phyloP scores from a whole-genome alignment of 2,888 invertebrate genomes.

The Polylopha cassiicola region DNA sequence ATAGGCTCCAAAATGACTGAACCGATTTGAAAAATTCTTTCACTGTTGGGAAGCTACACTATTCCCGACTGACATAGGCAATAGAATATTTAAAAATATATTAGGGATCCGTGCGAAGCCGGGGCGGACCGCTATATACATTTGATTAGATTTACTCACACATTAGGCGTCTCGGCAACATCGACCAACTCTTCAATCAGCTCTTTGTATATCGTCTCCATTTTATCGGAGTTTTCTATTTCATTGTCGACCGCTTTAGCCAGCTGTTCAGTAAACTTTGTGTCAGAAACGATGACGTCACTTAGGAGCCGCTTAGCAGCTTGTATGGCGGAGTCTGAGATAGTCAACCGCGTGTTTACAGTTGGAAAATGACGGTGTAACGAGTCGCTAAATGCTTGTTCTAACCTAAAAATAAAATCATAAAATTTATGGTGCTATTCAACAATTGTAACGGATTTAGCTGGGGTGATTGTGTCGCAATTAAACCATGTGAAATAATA shows the following conservation, averaged over 20 bases:
- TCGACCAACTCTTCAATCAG: constrained; percentile 76
- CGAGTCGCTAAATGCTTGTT: constrained; percentile 73
- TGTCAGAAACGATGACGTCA: constrained; percentile 45
- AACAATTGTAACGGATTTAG: too few species aligned
- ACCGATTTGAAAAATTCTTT: too few species aligned
- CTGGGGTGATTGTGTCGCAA: too few species aligned
- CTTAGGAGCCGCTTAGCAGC: constrained; percentile 68
- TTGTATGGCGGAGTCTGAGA: constrained; percentile 71
- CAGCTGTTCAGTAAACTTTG: constrained; percentile 35
- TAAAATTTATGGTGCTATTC: too few species aligned
- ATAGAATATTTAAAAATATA: too few species aligned
- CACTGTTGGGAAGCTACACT: too few species aligned
- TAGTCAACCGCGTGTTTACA: constrained; percentile 75
- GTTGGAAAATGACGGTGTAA: constrained; percentile 80
- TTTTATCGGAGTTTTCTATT: constrained; percentile 56
- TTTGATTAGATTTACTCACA: constrained; percentile 56
- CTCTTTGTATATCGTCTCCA: constrained; percentile 70
- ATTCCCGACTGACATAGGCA: too few species aligned
- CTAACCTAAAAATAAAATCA: constrained; percentile 62
- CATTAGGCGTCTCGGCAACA: constrained; percentile 59
- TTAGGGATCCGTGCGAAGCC: too few species aligned
- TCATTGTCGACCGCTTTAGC: constrained; percentile 52
- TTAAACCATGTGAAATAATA: too few species aligned
- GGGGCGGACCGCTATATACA: too few species aligned
- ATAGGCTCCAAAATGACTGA: too few species aligned